These are phyloP conservation scores for Catocala fraxini DNA, from an alignment of 2,888 invertebrate genomes.

Conservation along the genomic window DNA sequence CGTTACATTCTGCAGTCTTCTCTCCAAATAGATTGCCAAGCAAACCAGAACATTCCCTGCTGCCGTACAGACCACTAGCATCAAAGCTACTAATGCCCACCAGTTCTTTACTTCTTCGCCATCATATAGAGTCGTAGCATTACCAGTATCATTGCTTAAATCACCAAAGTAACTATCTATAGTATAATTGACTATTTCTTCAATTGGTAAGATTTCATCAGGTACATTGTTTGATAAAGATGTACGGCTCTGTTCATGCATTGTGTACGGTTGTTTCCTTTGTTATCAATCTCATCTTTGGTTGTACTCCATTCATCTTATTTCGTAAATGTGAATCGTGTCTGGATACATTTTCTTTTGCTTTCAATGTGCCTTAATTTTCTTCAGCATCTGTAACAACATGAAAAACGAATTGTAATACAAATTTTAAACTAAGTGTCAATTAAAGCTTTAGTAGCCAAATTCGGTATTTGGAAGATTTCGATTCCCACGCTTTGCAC, in stretches of 20 bases:
- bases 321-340: conserved; percentile 78
- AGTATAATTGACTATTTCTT: conserved; percentile 43
- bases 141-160: conserved; percentile 57
- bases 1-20: conserved; percentile 97
- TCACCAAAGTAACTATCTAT: conserved; percentile 36
- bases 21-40: conserved; percentile 96
- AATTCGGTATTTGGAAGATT: no score
- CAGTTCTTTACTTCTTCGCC: conserved; percentile 88
- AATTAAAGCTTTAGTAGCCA: no score
- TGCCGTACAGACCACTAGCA: conserved; percentile 94
- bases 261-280: conserved; percentile 62
- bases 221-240: conserved; percentile 46
- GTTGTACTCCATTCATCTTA: conserved; percentile 74
- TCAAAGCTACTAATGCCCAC: conserved; percentile 93
- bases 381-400: conserved; percentile 70
- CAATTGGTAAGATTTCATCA: conserved; percentile 33
- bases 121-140: conserved; percentile 51
- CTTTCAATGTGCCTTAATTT: conserved; percentile 34
- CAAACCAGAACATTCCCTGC: conserved; percentile 98
- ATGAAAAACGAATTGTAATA: conserved; percentile 10
- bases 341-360: conserved; percentile 63
- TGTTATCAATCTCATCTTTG: conserved; percentile 70
- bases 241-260: conserved; percentile 70
- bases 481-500: no score
- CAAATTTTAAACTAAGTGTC: not conserved